Base-by-base conservation (phyloP, 2,888 invertebrate species). In the Falcaria lacertinaria region DNA sequence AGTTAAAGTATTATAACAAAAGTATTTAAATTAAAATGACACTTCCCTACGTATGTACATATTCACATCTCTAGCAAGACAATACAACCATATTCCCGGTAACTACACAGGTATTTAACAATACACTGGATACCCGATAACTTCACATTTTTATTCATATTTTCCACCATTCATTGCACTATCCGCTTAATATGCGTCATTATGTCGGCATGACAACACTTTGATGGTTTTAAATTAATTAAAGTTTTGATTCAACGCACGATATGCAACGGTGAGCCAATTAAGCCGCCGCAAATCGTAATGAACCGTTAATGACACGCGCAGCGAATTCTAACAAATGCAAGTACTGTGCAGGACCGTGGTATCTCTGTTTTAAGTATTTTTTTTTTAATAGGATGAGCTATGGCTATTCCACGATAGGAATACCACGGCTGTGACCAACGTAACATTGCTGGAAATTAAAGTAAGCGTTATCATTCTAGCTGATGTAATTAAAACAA, bases 271-370 rank as follows among this genome's bases (percentile, higher is more conserved):
- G 77, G 82, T 77, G 74, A 77, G 76, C 74, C 80, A 84, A 87
- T 87, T 86, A 86, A 78, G 70, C 67, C 65, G 65, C 60, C 69
- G 69, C 73, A 69, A 77, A 70, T 74, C 62, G 74, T 82, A 84
- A 84, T 83, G 80, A 80, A 84, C 86, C 79, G 86, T 85, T 85
- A 81, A 84, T 81, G 70, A 75, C 60, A 64, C 73, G 69, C 69
- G 70, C 48, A 46, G 54, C 59, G 85, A 81, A 82, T 87, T 70
- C 64, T 58, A 79, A 83, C 74, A 70, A 63, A 74, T 67, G 57
- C 45, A 41, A 48, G 6, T 19, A 6, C 11, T 35, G 43, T 54
- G 52, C 50, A 41, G 52, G 45, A 41, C 46, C 45, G 40, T 41
- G 42, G 47, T 6, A 19, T 19, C 19, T 19, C 6, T 19, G 19